Percentiles rank a stretch among this genome's conserved stretches.
Evolutionary conservation across 2,888 invertebrate species (phyloP).

Genomic region (Stictocephala bisonia): DNA sequence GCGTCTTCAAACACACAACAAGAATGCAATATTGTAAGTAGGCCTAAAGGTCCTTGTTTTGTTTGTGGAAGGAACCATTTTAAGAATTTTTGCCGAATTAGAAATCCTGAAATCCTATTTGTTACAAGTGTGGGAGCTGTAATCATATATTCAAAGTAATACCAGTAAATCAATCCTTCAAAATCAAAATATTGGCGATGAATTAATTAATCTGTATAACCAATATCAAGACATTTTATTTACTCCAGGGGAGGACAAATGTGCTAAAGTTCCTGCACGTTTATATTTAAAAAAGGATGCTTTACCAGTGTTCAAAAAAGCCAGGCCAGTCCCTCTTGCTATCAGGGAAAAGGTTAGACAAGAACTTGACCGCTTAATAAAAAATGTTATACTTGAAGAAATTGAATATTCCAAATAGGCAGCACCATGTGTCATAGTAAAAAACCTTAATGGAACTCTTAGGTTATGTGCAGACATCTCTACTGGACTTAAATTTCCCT

Average conservation of each 20-base stretch:
- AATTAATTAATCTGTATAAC: neutral
- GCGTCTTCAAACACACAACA: neutral
- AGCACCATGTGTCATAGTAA: slow-evolving; percentile 1
- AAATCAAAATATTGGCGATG: no score
- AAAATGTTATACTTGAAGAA: neutral
- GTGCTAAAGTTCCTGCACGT: slow-evolving; percentile 4
- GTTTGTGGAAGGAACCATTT: neutral
- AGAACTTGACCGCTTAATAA: slow-evolving; percentile 11
- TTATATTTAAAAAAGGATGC: neutral
- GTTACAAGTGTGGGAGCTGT: neutral
- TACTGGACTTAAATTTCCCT: neutral
- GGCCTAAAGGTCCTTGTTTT: neutral
- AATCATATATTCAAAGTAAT: neutral
- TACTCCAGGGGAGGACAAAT: neutral
- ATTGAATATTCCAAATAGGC: slow-evolving; percentile 17
- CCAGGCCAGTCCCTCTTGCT: slow-evolving; percentile 17
- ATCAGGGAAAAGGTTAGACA: slow-evolving; percentile 1
- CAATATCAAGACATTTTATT: neutral
- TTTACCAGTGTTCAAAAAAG: neutral
- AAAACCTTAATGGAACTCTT: neutral
- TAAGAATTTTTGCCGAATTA: neutral
- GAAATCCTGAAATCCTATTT: neutral
- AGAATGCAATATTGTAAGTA: neutral
- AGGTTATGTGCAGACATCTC: slow-evolving; percentile 7
- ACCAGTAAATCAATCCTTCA: no score